phyloP scores from a whole-genome alignment of 2,888 invertebrate genomes.

The Horisme vitalbata region DNA sequence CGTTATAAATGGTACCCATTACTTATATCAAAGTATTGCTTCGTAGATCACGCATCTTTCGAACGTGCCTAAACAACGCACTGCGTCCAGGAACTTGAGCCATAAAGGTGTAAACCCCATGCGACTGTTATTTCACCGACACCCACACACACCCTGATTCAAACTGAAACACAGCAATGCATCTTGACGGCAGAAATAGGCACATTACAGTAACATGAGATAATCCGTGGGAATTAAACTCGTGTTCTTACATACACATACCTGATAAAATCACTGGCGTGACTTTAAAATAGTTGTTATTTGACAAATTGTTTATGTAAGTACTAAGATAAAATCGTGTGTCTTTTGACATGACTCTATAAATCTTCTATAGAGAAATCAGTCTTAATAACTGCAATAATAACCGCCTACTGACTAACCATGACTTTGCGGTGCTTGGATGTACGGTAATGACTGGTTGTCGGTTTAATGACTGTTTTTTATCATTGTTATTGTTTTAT shows the following conservation, averaged over 20 bases:
- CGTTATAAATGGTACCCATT: too few relatives aligned
- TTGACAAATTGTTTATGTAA: too few relatives aligned
- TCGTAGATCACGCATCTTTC: too few relatives aligned
- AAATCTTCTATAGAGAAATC: conserved; percentile 22
- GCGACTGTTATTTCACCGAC: too few relatives aligned
- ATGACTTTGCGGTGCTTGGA: conserved; percentile 39
- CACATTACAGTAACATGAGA: conserved; percentile 25
- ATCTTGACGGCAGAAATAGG: conserved; percentile 22
- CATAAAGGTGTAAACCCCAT: too few relatives aligned
- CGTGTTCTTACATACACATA: conserved; percentile 15
- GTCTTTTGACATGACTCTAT: conserved; percentile 8
- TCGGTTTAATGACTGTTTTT: conserved; percentile 34
- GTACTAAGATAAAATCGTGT: neutral
- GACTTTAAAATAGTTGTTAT: conserved; percentile 26
- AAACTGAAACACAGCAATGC: too few relatives aligned
- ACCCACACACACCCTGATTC: too few relatives aligned
- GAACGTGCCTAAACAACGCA: too few relatives aligned
- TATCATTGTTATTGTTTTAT: conserved; percentile 39
- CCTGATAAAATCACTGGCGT: conserved; percentile 31
- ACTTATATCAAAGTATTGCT: too few relatives aligned
- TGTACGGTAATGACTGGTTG: conserved; percentile 35
- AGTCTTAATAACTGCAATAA: conserved; percentile 9
- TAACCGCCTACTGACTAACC: conserved; percentile 19
- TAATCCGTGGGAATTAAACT: conserved; percentile 32
- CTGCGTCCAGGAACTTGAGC: too few relatives aligned